A percentile compares a stretch with the other conserved stretches of the same genome.
Conservation (phyloP, 1,140 invertebrate species). For the Melipona quadrifasciata region DNA sequence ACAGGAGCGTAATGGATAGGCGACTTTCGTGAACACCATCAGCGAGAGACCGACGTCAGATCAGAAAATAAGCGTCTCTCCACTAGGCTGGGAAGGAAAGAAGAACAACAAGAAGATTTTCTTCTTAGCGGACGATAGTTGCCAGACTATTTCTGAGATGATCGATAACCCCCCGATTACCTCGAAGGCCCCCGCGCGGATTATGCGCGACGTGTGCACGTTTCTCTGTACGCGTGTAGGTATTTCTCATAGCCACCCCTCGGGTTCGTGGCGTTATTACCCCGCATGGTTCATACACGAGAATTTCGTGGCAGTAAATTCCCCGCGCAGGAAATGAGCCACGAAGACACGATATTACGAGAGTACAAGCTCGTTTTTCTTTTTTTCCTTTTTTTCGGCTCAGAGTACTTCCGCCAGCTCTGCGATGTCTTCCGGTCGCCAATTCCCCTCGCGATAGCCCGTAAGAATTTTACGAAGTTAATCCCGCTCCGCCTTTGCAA, state of each 20-base stretch:
- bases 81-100: no score
- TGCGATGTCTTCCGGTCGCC: background rate
- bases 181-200: no score
- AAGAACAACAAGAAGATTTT: conserved; percentile 4
- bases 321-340: conserved; percentile 3
- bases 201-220: background rate
- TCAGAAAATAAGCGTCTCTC: background rate
- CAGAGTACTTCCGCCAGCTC: background rate
- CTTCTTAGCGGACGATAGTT: background rate
- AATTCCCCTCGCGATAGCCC: no score
- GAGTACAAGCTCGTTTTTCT: conserved; percentile 5
- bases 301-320: conserved; percentile 1
- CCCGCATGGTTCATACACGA: background rate
- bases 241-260: background rate
- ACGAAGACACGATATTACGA: conserved; percentile 2
- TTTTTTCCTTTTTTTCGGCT: background rate
- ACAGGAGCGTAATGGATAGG: background rate
- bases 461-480: background rate
- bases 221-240: background rate
- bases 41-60: background rate
- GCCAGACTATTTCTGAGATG: background rate
- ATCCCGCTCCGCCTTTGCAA: background rate
- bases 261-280: background rate
- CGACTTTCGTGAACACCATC: conserved; percentile 17
- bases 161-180: background rate